phyloP scores from a whole-genome alignment of 2,113 vertebrate genomes.

The Pelodiscus sinensis region DNA sequence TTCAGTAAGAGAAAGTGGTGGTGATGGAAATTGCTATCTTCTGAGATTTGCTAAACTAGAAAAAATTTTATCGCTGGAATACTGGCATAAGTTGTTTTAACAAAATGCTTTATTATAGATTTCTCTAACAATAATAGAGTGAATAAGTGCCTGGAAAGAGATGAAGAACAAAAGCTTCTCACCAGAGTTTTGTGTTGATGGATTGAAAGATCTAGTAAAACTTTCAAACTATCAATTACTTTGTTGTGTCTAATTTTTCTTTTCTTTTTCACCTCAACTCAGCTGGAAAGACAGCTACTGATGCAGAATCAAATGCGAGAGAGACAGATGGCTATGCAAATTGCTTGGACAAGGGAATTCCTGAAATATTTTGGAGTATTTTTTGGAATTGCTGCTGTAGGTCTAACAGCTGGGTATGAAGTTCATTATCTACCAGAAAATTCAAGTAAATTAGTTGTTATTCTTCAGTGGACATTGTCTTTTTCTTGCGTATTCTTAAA shows the following conservation, averaged over 20 bases:
- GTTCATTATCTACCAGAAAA: slow-evolving; percentile 6
- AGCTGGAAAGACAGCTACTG: slow-evolving; percentile 91
- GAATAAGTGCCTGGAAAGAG: background rate
- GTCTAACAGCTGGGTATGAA: slow-evolving; percentile 82
- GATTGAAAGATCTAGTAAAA: background rate
- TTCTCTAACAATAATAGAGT: background rate
- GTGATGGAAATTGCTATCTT: background rate
- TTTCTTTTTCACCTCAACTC: slow-evolving; percentile 23
- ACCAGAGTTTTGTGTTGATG: background rate
- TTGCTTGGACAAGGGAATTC: slow-evolving; percentile 89
- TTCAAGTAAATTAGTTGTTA: background rate
- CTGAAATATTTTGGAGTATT: slow-evolving; percentile 89
- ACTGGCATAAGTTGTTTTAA: background rate
- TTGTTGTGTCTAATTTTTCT: slow-evolving; percentile 35
- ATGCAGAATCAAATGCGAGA: slow-evolving; percentile 94
- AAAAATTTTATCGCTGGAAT: background rate
- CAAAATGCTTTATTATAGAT: background rate
- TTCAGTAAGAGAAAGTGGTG: background rate
- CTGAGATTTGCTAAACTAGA: background rate
- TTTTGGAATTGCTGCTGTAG: slow-evolving; percentile 77
- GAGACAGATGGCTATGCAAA: slow-evolving; percentile 90
- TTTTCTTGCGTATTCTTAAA: background rate
- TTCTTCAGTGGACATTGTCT: background rate
- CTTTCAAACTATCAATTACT: slow-evolving; percentile 15
- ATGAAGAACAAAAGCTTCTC: background rate